Evolutionary conservation across 2,113 vertebrate genomes (phyloP), one percentile per base, ranked within the genome.

Genomic region (Dicrurus megarhynchus): DNA sequence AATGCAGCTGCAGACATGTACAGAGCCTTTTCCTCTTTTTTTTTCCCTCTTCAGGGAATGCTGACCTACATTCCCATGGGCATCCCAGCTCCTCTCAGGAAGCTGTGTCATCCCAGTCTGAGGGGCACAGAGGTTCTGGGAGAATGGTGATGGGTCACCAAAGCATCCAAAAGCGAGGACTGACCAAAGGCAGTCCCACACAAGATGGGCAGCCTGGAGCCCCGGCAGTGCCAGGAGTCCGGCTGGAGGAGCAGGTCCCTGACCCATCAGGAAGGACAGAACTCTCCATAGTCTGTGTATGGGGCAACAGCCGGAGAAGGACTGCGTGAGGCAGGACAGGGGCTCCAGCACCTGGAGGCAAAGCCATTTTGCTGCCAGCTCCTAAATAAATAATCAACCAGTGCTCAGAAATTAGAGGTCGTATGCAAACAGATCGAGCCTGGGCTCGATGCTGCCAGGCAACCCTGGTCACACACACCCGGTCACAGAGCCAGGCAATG

Each of bases 321-420:
- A 35, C 16, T 0, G 13, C 68, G 93, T 15, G 7, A 52, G 73
- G 90, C 61, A 90, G 69, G 39, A 71, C 55, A 67, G 89, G 42
- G 89, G 63, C 87, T 71, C 4, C 30, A 13, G 69, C 59, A 33
- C 59, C 10, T 23, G 71, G 42, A 89, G 90, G 63, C 84, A 93
- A 49, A 78, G 76, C 84, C 71, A 60, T 70, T 73, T 52, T 73
- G 73, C 63, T 84, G 93, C 88, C 93, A 94, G 94, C 47, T 77
- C 84, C 90, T 97, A 88, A 97, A 97, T 97, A 98, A 98, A 89
- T 95, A 71, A 98, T 80, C 44, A 94, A 24, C 39, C 59, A 39
- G 28, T 32, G 65, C 61, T 94, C 76, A 88, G 94, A 92, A 95
- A 95, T 78, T 23, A 49, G 92, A 94, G 96, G 93, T 84, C 64